These are phyloP conservation scores for Orussus abietinus DNA, from an alignment of 1,140 invertebrate genomes.

Conservation along the genomic window DNA sequence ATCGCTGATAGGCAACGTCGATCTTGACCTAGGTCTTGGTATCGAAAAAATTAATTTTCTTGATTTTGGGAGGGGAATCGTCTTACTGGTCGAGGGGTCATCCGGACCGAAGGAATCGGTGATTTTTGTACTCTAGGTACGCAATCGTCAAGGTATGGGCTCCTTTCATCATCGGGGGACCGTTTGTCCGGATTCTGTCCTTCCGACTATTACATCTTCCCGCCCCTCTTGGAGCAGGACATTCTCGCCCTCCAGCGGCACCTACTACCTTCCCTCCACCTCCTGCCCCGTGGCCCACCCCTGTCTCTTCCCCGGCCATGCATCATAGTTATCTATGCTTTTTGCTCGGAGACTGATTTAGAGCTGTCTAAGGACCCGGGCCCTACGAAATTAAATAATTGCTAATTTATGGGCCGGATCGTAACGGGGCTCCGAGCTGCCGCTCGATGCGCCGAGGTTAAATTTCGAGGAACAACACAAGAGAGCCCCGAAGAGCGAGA, in stretches of 20 bases:
- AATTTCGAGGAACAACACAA: constrained; percentile 11
- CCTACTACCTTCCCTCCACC: constrained; percentile 22
- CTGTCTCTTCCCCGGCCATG: constrained; percentile 48
- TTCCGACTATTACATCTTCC: too few species aligned
- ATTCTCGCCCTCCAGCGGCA: constrained; percentile 27
- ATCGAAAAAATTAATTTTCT: too few species aligned
- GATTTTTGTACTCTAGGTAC: too few species aligned
- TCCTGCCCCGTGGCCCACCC: constrained; percentile 20
- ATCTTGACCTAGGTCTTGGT: too few species aligned
- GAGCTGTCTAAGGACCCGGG: constrained; percentile 54
- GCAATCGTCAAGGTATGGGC: too few species aligned
- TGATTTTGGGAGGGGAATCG: too few species aligned
- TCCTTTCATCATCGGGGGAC: too few species aligned
- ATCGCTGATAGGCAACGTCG: too few species aligned
- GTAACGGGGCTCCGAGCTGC: too few species aligned
- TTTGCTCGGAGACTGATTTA: constrained; percentile 56
- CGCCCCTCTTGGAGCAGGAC: constrained; percentile 25
- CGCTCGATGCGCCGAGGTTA: constrained; percentile 6
- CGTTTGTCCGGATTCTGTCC: too few species aligned
- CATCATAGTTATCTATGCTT: constrained; percentile 57
- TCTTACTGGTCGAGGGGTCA: too few species aligned
- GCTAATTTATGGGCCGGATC: constrained; percentile 55
- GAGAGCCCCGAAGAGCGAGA: constrained; percentile 1
- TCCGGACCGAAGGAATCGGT: too few species aligned
- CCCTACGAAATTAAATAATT: constrained; percentile 56